Evolutionary conservation across 2,113 vertebrate species (phyloP).

Genomic region (Dermatemys mawii): DNA sequence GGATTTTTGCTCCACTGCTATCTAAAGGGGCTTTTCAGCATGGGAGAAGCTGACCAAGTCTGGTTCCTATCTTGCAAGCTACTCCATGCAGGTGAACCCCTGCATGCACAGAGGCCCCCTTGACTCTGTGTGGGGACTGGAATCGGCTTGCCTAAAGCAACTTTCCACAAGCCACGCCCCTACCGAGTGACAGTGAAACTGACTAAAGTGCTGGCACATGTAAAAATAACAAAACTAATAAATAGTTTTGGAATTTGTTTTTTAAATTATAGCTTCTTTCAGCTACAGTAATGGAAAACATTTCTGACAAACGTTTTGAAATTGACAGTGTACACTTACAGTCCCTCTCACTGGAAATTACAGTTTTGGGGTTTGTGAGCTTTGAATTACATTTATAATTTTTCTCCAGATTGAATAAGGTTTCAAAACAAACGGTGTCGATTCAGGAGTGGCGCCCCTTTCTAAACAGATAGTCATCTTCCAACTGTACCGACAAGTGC

Average conservation of each 20-base stretch:
- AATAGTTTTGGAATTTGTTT: not conserved
- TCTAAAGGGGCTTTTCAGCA: not conserved
- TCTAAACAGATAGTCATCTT: not conserved
- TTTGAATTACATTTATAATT: not conserved
- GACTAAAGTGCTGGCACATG: slow-evolving; percentile 26
- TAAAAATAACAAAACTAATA: not conserved
- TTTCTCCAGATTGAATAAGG: not conserved
- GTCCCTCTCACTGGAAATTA: not conserved
- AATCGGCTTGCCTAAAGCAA: not conserved
- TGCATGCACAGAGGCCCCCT: not conserved
- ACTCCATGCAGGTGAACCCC: not conserved
- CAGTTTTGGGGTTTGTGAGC: not conserved
- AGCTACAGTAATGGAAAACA: not conserved
- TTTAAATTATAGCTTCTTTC: not conserved
- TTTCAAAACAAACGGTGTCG: not conserved
- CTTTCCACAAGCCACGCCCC: slow-evolving; percentile 34
- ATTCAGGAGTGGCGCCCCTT: not conserved
- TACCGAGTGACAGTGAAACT: not conserved
- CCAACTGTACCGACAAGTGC: slow-evolving; percentile 66
- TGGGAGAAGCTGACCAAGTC: slow-evolving; percentile 18
- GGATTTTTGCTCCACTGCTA: not conserved
- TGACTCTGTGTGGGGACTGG: not conserved
- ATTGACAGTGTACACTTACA: not conserved
- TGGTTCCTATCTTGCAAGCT: not conserved
- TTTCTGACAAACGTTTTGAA: not conserved